Evolutionary conservation across 2,888 invertebrate genomes (phyloP), one percentile per base, ranked within the genome.

Genomic region (Nasonia oneida): DNA sequence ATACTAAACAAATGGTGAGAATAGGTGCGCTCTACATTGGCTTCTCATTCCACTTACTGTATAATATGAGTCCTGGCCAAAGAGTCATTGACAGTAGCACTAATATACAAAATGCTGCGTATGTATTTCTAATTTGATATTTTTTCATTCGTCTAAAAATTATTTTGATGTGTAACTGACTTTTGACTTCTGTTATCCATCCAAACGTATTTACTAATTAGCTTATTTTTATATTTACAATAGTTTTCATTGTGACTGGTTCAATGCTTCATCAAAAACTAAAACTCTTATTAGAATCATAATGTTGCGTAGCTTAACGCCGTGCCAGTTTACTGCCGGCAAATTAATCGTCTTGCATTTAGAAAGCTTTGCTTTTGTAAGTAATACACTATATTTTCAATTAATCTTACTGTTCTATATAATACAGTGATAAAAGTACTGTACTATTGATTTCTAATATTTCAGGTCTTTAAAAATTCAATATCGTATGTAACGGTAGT

Each of bases 401-500:
- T 12, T 10, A 39, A 39, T n/a, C 8, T 6, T 18, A 15, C 10
- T 18, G 0, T 14, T 5, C 14, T 39, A 39, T 18, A 42, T 8
- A 37, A 12, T 39, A 18, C n/a, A 15, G 39, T 39, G 0, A 37
- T 8, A 5, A 39, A 50, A 47, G 3, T 50, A 50, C 64, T 37
- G 3, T 33, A n/a, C 12, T 50, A n/a, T 23, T 18, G 12, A 53
- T 57, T 15, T 71, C 0, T 4, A 14, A 15, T 23, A 1, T 83
- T 76, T 39, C 53, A 83, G 82, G 70, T 83, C 14, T 76, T 76
- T 33, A 83, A 83, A 37, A 83, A 83, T 8, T 83, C 82, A 1
- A n/a, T 83, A 37, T 83, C 82, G 14, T 76, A 76, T 33, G 70
- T 83, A 5, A 83, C 82, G 23, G 37, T 83, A 8, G 37, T 83